Percentiles rank a stretch among this genome's conserved stretches.
Evolutionary conservation across 2,888 invertebrate genomes (phyloP).

Genomic region (Acrobeloides nanus): DNA sequence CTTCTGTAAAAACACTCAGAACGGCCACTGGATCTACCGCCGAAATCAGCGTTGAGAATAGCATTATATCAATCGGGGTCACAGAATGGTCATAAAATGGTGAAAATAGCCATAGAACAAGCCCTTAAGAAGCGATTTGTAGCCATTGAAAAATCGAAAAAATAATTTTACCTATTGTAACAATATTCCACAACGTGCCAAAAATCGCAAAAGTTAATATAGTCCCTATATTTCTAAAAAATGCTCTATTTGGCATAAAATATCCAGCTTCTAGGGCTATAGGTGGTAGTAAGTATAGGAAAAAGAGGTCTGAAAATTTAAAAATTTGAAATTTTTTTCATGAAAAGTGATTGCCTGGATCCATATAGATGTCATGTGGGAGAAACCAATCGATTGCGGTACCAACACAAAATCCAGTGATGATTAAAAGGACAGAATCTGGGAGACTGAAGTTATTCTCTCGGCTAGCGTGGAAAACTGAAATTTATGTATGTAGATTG

Average conservation of each 20-base stretch:
- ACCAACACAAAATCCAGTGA: constrained; percentile 29
- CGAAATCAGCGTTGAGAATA: constrained; percentile 37
- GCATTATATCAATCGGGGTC: constrained; percentile 21
- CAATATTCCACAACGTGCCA: constrained; percentile 87
- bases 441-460: constrained; percentile 23
- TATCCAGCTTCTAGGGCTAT: constrained; percentile 96
- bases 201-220: constrained; percentile 82
- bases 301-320: constrained; percentile 72
- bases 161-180: constrained; percentile 56
- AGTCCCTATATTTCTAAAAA: constrained; percentile 89
- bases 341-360: constrained; percentile 16
- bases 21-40: constrained; percentile 50
- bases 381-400: constrained; percentile 14
- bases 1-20: constrained; percentile 37
- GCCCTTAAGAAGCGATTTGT: constrained; percentile 11
- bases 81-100: constrained; percentile 12
- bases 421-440: constrained; percentile 31
- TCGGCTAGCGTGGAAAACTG: constrained; percentile 25
- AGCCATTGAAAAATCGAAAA: constrained; percentile 6
- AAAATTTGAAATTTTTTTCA: too few species aligned
- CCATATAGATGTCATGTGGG: constrained; percentile 22
- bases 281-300: constrained; percentile 91
- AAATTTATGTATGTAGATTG: too few species aligned
- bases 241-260: constrained; percentile 92
- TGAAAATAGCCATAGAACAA: constrained; percentile 16